These are phyloP conservation scores for Pseudomyrmex flavicornis DNA, from an alignment of 1,140 invertebrate species.

Conservation along the genomic window DNA sequence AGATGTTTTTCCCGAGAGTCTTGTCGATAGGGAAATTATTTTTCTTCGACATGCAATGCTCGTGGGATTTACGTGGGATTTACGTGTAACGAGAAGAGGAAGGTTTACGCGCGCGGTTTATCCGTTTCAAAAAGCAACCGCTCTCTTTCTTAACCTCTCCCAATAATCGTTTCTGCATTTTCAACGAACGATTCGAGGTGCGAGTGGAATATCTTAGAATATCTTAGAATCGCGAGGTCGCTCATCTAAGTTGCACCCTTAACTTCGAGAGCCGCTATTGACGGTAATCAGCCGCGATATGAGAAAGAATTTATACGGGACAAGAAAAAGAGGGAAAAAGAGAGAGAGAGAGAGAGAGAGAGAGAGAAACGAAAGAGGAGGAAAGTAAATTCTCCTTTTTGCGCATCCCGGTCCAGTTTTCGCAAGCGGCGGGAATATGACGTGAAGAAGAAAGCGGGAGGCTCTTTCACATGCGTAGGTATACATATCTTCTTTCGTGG, in stretches of 20 bases:
- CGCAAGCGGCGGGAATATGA: neutral
- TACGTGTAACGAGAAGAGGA: no score
- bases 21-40: slow-evolving; percentile 34
- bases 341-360: neutral
- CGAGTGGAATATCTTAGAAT: slow-evolving; percentile 32
- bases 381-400: neutral
- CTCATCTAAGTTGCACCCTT: slow-evolving; percentile 18
- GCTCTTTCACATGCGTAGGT: slow-evolving; percentile 46
- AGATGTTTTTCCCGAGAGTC: slow-evolving; percentile 33
- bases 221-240: neutral
- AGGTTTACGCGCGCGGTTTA: no score
- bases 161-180: slow-evolving; percentile 39
- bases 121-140: neutral
- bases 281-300: slow-evolving; percentile 21
- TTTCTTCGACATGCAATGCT: neutral
- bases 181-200: neutral
- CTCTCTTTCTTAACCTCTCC: neutral
- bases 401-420: neutral
- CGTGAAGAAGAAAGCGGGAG: slow-evolving; percentile 25
- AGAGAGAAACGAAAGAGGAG: neutral
- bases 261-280: slow-evolving; percentile 22
- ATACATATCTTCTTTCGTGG: slow-evolving; percentile 39
- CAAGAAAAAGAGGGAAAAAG: neutral
- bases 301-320: slow-evolving; percentile 52
- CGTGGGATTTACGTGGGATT: neutral